Evolutionary conservation across 2,888 invertebrate species (phyloP), one percentile per base, ranked within the genome.

Genomic region (Metacarcinus magister): DNA sequence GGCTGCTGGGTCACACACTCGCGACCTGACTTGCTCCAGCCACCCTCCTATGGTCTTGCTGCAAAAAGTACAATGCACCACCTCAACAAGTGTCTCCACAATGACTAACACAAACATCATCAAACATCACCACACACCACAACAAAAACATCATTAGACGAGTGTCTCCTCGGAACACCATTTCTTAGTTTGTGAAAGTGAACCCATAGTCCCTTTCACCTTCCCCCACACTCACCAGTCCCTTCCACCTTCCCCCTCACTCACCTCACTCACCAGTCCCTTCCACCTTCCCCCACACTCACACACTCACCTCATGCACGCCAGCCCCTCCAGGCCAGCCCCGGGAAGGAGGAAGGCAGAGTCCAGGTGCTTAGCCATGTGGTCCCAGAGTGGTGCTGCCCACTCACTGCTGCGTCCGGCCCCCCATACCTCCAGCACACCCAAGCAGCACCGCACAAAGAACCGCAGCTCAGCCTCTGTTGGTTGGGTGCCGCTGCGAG

Each of bases 261-360:
- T 95, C 43, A 96, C 97, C 97, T 97, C 39, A 97, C 93, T 95
- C 7, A 96, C 97, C 28, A 97, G 93, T 0, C 97, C 97, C 23
- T 96, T 2, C 67, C 3, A 13, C 67, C 67, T 13, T 67, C 16
- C 67, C 19, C 23, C n/a, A 2, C 23, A 2, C 19, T 1, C 67
- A 19, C 87, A 32, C 16, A 46, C 93, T 95, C 43, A 96, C 97
- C 97, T 97, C 39, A 97, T 48, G 89, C 93, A 96, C 7, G 97
- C 97, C 28, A 97, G 93, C 0, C 97, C 97, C 23, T 96, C 95
- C 19, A 97, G 87, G 7, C 95, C 93, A 46, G 90, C 95, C 19
- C 95, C 97, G 16, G 94, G 96, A 2, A 95, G 92, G 44, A 96
- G 93, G 90, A 97, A 97, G 16, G 87, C 39, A 23, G 92, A 90